Percentiles rank a stretch among this genome's conserved stretches.
Evolutionary conservation across 2,113 vertebrate genomes (phyloP).

Genomic region (Cynoglossus semilaevis): DNA sequence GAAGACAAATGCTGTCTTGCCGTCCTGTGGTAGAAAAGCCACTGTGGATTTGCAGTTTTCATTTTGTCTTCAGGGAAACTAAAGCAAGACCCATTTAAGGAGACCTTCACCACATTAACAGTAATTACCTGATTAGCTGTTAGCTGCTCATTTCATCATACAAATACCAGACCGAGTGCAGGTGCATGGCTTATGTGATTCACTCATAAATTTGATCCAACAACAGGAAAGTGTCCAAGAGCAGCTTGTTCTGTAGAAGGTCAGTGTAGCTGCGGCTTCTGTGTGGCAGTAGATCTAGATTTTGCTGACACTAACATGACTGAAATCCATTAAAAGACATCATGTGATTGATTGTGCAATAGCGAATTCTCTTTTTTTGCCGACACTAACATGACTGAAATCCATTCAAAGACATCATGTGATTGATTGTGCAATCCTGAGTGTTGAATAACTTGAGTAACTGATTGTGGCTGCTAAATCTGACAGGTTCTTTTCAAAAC

Average conservation of each 20-base stretch:
- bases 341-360: neutral
- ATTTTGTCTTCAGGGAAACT: too few species aligned
- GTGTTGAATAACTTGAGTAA: neutral
- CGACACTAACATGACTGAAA: neutral
- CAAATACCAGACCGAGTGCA: neutral
- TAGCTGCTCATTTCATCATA: neutral
- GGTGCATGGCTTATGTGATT: neutral
- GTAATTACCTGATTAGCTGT: neutral
- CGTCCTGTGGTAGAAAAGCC: neutral
- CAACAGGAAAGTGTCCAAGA: neutral
- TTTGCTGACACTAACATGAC: neutral
- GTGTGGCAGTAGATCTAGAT: neutral
- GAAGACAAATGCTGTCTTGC: neutral
- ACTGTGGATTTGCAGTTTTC: too few species aligned
- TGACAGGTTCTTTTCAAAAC: too few species aligned
- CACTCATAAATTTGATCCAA: neutral
- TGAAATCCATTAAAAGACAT: neutral
- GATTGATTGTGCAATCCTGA: neutral
- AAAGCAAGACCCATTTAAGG: neutral
- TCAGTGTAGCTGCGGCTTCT: too few species aligned
- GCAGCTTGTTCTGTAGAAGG: slow-evolving; percentile 6
- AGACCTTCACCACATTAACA: neutral
- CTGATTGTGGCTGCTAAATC: too few species aligned
- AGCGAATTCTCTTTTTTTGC: too few species aligned
- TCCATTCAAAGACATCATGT: neutral